A percentile compares a stretch with the other conserved stretches of the same genome.
Conservation (phyloP, 2,888 invertebrate genomes). For the Podabrus alpinus region DNA sequence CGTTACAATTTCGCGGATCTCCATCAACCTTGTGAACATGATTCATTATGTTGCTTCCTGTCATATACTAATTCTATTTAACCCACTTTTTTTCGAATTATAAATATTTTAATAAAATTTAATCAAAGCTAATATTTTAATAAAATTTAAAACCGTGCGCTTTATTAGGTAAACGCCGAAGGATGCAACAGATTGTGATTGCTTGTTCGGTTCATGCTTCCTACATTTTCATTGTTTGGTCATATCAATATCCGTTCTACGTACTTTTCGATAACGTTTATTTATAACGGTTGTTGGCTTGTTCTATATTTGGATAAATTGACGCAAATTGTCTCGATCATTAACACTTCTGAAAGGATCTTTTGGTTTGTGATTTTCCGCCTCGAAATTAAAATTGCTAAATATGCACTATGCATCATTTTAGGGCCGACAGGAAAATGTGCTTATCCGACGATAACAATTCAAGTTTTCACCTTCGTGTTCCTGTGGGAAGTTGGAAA, state of each 20-base stretch:
- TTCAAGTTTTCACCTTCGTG: background rate
- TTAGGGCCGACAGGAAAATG: background rate
- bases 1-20: constrained; percentile 14
- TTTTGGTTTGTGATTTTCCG: background rate
- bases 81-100: constrained; percentile 22
- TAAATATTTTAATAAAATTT: constrained; percentile 33
- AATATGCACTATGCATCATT: too few relatives aligned
- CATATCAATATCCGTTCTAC: background rate
- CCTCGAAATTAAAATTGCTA: too few relatives aligned
- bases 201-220: background rate
- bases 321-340: background rate
- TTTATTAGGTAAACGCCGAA: constrained; percentile 42
- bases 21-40: constrained; percentile 24
- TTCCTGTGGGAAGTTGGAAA: background rate
- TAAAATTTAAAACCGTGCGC: constrained; percentile 27
- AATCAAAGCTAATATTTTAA: constrained; percentile 10
- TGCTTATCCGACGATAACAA: background rate
- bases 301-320: background rate
- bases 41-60: constrained; percentile 29
- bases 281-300: background rate
- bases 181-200: constrained; percentile 43
- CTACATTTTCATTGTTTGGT: background rate
- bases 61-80: constrained; percentile 29
- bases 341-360: background rate
- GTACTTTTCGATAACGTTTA: background rate